Evolutionary conservation across 2,888 invertebrate genomes (phyloP), one percentile per base, ranked within the genome.

Genomic region (Dorcus hopei): DNA sequence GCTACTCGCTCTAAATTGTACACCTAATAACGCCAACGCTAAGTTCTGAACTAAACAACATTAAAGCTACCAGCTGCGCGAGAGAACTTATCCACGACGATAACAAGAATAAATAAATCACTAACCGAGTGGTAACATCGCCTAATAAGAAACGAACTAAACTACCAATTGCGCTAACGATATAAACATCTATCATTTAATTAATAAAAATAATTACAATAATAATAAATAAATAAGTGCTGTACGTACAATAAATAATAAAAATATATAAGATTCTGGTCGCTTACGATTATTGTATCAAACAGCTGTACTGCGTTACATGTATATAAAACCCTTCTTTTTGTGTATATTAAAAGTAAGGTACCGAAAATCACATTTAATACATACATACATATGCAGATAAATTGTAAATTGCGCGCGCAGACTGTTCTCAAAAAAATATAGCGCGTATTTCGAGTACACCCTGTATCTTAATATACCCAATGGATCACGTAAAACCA

Each of bases 41-140:
- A 33, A 33, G 7, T 33, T 33, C 26, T 33, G 49, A 52, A 52
- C 55, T 49, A 52, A 59, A 55, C 49, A 41, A 38, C 48, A 51
- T 57, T 61, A 61, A 61, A 61, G 61, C 61, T 61, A 61, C 48
- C 61, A 61, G 61, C 61, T 61, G 54, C 57, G 48, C 42, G 42
- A 49, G 41, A 26, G 9, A 42, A 52, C 41, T 39, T 52, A 55
- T 38, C 9, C 38, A 50, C 38, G 16, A 49, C 40, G 23, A 49
- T 49, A 54, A 26, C 49, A 49, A 38, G 38, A 39, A 47, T 23
- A 54, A 56, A 33, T 33, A 33, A 33, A 33, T 23, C 26, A 33
- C 19, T 14, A 16, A 19, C 8, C 14, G 43, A 57, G 52, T 52
- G 52, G 52, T 57, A 57, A 57, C 55, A 50, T 47, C 50, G 38